These are phyloP conservation scores for Anthopleura xanthogrammica DNA, from an alignment of 92 coral and sea anemone species.

Conservation along the genomic window DNA sequence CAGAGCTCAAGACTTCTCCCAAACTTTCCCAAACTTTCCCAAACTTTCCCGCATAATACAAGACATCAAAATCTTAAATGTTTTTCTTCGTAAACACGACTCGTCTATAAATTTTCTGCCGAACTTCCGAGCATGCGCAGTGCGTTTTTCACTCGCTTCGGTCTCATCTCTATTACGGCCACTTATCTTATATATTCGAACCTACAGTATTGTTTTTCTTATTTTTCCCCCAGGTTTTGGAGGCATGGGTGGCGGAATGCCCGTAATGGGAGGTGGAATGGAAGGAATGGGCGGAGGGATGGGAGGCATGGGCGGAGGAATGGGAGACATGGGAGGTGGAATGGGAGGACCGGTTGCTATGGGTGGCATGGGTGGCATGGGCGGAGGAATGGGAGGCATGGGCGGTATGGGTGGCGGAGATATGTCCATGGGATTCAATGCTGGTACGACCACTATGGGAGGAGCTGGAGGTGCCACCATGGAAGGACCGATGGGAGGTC, in stretches of 20 bases:
- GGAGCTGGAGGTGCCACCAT: conserved; percentile 85
- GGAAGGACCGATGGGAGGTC: conserved; percentile 61
- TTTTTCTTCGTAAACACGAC: too few relatives aligned
- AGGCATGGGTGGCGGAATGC: conserved; percentile 23
- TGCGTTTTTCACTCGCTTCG: neutral
- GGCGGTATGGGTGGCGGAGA: conserved; percentile 63
- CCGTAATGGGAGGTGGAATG: conserved; percentile 28
- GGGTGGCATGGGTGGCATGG: conserved; percentile 38
- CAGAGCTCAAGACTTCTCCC: too few relatives aligned
- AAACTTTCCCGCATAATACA: too few relatives aligned
- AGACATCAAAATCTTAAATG: too few relatives aligned
- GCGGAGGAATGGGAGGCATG: conserved; percentile 40
- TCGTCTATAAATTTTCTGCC: too few relatives aligned
- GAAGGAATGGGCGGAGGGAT: conserved; percentile 25
- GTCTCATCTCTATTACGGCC: too few relatives aligned
- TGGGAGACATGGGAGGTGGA: conserved; percentile 54
- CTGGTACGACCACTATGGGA: conserved; percentile 79
- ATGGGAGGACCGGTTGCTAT: conserved; percentile 43
- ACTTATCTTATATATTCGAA: neutral
- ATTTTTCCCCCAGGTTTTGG: conserved; percentile 16
- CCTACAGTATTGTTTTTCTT: neutral
- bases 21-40: too few relatives aligned
- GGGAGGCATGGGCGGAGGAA: conserved; percentile 22
- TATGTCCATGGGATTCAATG: conserved; percentile 81
- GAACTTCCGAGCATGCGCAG: too few relatives aligned